Base-by-base conservation (phyloP, 2,888 invertebrate species). In the Terebella lapidaria region DNA sequence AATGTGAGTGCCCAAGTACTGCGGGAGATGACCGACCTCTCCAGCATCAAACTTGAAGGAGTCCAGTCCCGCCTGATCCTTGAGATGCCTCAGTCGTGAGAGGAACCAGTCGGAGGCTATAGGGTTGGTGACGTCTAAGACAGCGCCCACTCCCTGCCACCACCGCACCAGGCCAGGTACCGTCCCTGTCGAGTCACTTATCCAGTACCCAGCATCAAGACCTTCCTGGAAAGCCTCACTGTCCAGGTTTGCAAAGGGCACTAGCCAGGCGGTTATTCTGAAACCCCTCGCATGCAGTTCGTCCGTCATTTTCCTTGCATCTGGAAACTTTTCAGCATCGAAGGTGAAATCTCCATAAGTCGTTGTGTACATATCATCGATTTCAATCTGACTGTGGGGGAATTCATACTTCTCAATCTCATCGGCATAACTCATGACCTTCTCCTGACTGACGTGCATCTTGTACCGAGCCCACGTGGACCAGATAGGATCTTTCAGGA, bases 121-220 rank as follows among this genome's bases (percentile, higher is more conserved):
- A 70, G 89, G 88, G 68, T 91, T 91, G 0, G 93, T 93, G 2
- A 92, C 86, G 75, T 96, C 94, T 60, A 95, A 90, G 15, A 91
- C 18, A 0, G 85, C 69, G 3, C 68, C 72, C 56, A 88, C 83
- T 3, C 89, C 88, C 75, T 91, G 89, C 79, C 92, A 92, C 67
- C 89, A 84, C 0, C 5, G 10, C 20, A 29, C 35, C 55, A 55
- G 24, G n/a, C 30, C 55, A 29, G 55, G 55, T 25, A n/a, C 20
- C 20, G 20, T 35, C 4, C 85, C 81, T 20, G 3, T n/a, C 10
- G 35, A 4, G n/a, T 55, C 47, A 25, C 47, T 45, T 5, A 61
- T 28, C 29, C 53, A 58, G 27, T 54, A 61, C 2, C 49, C 53
- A 24, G 29, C 47, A 1, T 45, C 54, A 3, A 18, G 20, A 4